These are phyloP conservation scores for Cosmopolites sordidus DNA, from an alignment of 2,888 invertebrate species.

Conservation along the genomic window DNA sequence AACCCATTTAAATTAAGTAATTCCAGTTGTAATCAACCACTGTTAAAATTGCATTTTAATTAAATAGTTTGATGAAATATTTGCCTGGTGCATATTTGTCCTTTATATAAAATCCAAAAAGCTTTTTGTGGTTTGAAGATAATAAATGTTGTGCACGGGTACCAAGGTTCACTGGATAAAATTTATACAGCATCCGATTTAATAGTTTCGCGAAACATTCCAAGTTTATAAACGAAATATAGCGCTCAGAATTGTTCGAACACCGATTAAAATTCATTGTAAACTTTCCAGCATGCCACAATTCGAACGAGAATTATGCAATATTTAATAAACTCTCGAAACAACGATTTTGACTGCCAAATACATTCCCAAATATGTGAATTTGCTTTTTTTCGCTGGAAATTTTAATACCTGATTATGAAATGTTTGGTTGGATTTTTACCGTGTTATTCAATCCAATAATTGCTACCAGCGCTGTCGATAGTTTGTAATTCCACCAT, in stretches of 20 bases:
- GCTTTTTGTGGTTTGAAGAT: constrained; percentile 4
- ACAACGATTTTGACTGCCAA: constrained; percentile 30
- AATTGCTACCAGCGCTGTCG: constrained; percentile 5
- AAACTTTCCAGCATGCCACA: constrained; percentile 33
- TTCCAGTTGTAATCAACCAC: too few relatives aligned
- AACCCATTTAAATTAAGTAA: too few relatives aligned
- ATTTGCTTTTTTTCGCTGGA: constrained; percentile 26
- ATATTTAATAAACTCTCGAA: constrained; percentile 37
- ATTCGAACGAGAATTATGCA: constrained; percentile 35
- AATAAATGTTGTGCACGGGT: constrained; percentile 10
- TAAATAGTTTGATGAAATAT: constrained; percentile 1
- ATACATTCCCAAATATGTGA: constrained; percentile 30
- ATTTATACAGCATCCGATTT: constrained; percentile 16
- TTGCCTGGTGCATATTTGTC: constrained; percentile 9
- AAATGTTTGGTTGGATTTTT: constrained; percentile 5
- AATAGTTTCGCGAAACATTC: constrained; percentile 23
- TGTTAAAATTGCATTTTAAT: too few relatives aligned
- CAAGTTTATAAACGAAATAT: constrained; percentile 21
- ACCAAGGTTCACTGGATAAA: constrained; percentile 20
- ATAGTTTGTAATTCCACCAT: not conserved
- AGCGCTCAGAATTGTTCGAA: constrained; percentile 24
- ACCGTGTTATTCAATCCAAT: not conserved
- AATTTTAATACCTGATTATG: constrained; percentile 10
- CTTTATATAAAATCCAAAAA: constrained; percentile 8
- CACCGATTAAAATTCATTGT: constrained; percentile 33